Evolutionary conservation across 2,113 vertebrate species (phyloP).

Genomic region (Hystrix brachyura): DNA sequence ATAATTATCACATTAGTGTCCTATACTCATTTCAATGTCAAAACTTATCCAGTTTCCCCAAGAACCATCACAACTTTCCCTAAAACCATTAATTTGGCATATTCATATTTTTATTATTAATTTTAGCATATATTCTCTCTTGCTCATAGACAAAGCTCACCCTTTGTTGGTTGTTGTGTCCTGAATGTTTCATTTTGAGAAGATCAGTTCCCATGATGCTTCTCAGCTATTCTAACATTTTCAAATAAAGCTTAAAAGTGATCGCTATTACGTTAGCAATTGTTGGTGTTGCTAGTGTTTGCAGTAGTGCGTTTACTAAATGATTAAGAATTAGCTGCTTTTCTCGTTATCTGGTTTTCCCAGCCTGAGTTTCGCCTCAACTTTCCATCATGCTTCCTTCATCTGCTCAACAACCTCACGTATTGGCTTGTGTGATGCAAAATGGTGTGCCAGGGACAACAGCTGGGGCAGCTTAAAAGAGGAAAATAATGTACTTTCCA

Average conservation of each 20-base stretch:
- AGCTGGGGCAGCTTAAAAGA: background rate
- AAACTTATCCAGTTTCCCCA: background rate
- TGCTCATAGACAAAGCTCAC: background rate
- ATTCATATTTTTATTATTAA: background rate
- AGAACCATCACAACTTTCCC: background rate
- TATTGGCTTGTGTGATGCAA: background rate
- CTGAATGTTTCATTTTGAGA: background rate
- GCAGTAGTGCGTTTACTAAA: background rate
- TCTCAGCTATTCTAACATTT: background rate
- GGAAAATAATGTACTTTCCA: background rate
- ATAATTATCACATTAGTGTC: background rate
- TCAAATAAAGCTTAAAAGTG: background rate
- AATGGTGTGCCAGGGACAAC: background rate
- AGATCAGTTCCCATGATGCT: background rate
- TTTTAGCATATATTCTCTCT: background rate
- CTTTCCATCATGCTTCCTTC: background rate
- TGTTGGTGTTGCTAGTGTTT: background rate
- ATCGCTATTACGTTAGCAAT: background rate
- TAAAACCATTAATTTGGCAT: background rate
- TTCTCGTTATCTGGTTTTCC: background rate
- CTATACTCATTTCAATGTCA: slow-evolving; percentile 3
- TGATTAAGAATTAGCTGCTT: background rate
- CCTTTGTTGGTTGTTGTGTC: background rate
- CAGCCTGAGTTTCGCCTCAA: background rate
- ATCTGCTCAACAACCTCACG: background rate